phyloP scores from a whole-genome alignment of 2,888 invertebrate species.

The Tineola bisselliella region DNA sequence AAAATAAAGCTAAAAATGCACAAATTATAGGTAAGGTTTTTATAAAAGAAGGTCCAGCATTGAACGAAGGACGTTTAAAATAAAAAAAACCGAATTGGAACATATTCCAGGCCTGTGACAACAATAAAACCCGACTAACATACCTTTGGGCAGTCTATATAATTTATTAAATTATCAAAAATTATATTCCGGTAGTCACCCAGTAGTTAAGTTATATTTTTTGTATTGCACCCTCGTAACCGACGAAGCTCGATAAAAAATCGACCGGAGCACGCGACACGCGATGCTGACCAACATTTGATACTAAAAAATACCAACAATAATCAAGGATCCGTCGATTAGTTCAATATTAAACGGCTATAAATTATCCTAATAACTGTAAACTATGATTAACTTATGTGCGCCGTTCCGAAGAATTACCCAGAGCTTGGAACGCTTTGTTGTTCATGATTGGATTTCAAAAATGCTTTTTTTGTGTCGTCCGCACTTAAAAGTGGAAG shows the following conservation, averaged over 20 bases:
- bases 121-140: conserved; percentile 22
- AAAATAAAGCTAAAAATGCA: neutral
- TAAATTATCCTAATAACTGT: conserved; percentile 64
- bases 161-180: conserved; percentile 66
- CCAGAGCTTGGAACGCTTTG: conserved; percentile 25
- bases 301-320: conserved; percentile 52
- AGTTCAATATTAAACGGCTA: conserved; percentile 59
- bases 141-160: conserved; percentile 50
- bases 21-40: neutral
- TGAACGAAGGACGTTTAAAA: neutral
- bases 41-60: neutral
- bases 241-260: conserved; percentile 21
- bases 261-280: conserved; percentile 59
- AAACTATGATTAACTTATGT: conserved; percentile 42
- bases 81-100: neutral
- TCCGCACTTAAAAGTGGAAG: conserved; percentile 13
- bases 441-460: conserved; percentile 18
- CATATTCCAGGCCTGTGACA: conserved; percentile 1
- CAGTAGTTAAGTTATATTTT: conserved; percentile 41
- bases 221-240: conserved; percentile 43
- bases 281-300: conserved; percentile 34
- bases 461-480: conserved; percentile 9
- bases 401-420: conserved; percentile 23
- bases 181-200: conserved; percentile 66
- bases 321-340: conserved; percentile 56